Percentiles rank a stretch among this genome's conserved stretches.
phyloP scores from a whole-genome alignment of 2,113 vertebrate species.

The Tachycineta bicolor region DNA sequence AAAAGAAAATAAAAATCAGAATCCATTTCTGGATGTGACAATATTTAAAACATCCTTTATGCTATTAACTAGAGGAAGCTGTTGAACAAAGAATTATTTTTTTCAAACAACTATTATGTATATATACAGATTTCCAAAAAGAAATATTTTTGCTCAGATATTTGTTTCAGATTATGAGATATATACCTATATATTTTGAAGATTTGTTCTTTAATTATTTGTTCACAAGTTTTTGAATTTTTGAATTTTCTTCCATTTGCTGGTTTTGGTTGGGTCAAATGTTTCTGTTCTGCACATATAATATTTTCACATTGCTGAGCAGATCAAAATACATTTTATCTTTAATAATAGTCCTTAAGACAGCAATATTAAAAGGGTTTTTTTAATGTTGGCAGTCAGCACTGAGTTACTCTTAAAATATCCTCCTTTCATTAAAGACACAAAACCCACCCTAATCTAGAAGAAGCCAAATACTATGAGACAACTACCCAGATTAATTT shows the following conservation, averaged over 20 bases:
- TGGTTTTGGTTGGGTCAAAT: neutral
- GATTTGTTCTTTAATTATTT: neutral
- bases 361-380: neutral
- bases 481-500: slow-evolving; percentile 58
- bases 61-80: neutral
- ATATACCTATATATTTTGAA: neutral
- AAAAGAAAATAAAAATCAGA: neutral
- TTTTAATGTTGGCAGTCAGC: neutral
- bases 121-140: neutral
- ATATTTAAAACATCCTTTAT: neutral
- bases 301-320: neutral
- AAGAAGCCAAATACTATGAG: neutral
- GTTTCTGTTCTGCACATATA: neutral
- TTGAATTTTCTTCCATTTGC: neutral
- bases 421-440: neutral
- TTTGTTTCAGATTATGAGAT: neutral
- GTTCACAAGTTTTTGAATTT: neutral
- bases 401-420: neutral
- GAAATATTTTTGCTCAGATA: neutral
- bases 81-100: neutral
- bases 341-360: neutral
- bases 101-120: neutral
- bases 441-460: neutral
- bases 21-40: neutral
- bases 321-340: neutral